Percentiles rank a stretch among this genome's conserved stretches.
Conservation (phyloP, 1,140 invertebrate genomes). For the Carcinoscorpius rotundicauda region DNA sequence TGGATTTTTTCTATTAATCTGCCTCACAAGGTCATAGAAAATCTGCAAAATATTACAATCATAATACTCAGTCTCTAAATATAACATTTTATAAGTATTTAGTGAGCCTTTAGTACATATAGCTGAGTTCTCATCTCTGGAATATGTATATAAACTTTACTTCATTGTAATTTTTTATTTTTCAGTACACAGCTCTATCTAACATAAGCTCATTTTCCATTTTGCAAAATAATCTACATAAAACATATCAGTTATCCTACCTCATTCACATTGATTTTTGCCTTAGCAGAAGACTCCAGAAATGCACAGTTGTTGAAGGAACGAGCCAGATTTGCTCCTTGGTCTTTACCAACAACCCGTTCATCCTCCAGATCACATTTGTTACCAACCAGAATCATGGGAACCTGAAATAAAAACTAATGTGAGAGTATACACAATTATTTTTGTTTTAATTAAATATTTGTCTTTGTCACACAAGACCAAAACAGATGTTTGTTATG, state of each 20-base stretch:
- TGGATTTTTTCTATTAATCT: constrained; percentile 99
- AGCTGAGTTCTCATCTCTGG: too few relatives aligned
- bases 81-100: too few relatives aligned
- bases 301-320: constrained; percentile 89
- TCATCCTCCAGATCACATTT: constrained; percentile 99
- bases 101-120: too few relatives aligned
- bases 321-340: constrained; percentile 76
- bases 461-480: background rate
- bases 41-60: constrained; percentile 48
- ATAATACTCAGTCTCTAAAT: too few relatives aligned
- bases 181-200: too few relatives aligned
- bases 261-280: constrained; percentile 98
- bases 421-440: background rate
- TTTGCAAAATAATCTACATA: constrained; percentile 10
- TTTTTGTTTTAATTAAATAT: background rate
- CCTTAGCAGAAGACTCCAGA: constrained; percentile 99
- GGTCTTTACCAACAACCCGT: constrained; percentile 94
- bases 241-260: constrained; percentile 34
- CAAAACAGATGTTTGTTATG: background rate
- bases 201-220: too few relatives aligned
- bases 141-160: too few relatives aligned
- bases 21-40: constrained; percentile 97
- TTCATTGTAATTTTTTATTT: too few relatives aligned
- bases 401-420: constrained; percentile 45
- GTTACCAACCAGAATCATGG: constrained; percentile 98